phyloP scores from a whole-genome alignment of 1,140 invertebrate genomes.

The Phymorhynchus buccinoides region DNA sequence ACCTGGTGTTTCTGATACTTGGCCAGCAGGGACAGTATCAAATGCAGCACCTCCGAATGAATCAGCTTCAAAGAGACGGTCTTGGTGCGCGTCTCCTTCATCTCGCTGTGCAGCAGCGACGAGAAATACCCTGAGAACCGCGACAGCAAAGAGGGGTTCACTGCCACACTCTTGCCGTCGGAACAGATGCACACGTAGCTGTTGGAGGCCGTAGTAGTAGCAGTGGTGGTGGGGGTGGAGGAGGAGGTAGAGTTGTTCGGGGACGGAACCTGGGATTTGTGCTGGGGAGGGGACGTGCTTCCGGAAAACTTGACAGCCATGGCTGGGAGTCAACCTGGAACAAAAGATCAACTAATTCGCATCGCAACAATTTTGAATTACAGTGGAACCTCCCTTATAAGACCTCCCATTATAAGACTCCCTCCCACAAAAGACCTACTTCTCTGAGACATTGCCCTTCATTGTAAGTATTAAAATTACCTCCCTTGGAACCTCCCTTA shows the following conservation, averaged over 20 bases:
- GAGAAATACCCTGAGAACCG: constrained; percentile 40
- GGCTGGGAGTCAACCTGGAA: not conserved
- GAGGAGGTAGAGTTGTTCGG: too few relatives aligned
- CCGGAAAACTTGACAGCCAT: constrained; percentile 36
- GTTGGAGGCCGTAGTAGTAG: too few relatives aligned
- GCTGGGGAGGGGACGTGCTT: too few relatives aligned
- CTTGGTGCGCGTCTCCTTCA: constrained; percentile 42
- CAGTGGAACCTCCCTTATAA: not conserved
- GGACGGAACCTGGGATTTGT: not conserved
- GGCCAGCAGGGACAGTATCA: constrained; percentile 30
- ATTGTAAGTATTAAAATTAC: too few relatives aligned
- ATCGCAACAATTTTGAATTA: not conserved
- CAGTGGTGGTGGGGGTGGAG: too few relatives aligned
- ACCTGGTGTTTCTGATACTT: constrained; percentile 31
- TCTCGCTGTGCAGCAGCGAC: constrained; percentile 36
- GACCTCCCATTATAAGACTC: not conserved
- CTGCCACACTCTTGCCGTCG: constrained; percentile 32
- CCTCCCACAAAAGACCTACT: not conserved
- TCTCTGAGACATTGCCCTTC: too few relatives aligned
- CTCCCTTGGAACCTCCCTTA: too few relatives aligned
- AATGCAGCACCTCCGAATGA: constrained; percentile 27
- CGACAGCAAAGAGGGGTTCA: constrained; percentile 27
- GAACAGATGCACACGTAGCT: constrained; percentile 40
- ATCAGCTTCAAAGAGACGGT: constrained; percentile 29
- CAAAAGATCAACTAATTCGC: not conserved